phyloP scores from a whole-genome alignment of 2,797 vertebrate species.

The Lagodon rhomboides region DNA sequence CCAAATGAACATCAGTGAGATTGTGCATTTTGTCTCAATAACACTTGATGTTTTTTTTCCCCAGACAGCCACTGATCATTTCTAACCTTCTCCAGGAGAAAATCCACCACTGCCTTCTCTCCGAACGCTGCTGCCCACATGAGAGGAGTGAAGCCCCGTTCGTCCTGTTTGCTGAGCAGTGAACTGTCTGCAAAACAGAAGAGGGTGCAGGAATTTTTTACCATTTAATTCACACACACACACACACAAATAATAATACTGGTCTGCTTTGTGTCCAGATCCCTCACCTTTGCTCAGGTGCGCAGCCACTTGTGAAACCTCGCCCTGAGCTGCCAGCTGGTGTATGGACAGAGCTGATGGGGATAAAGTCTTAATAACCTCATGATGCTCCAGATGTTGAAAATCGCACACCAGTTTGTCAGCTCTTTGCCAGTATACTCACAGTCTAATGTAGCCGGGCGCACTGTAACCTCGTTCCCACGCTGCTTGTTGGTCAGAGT shows the following conservation, averaged over 20 bases:
- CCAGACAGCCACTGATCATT: background rate
- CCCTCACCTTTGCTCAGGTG: conserved; percentile 91
- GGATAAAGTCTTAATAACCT: conserved; percentile 13
- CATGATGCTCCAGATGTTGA: background rate
- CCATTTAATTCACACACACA: background rate
- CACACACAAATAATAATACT: too few relatives aligned
- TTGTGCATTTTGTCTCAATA: background rate
- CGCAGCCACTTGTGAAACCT: conserved; percentile 90
- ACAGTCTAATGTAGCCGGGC: conserved; percentile 95
- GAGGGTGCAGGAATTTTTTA: too few relatives aligned
- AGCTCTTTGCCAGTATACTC: conserved; percentile 65
- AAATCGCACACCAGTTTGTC: background rate
- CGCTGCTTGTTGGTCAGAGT: conserved; percentile 96
- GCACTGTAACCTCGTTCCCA: conserved; percentile 93
- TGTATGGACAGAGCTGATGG: conserved; percentile 92
- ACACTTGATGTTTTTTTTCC: too few relatives aligned
- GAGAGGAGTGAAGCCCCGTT: conserved; percentile 94
- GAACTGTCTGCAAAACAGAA: conserved; percentile 84
- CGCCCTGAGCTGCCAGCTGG: conserved; percentile 96
- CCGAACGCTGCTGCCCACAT: conserved; percentile 98
- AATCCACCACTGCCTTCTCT: conserved; percentile 92
- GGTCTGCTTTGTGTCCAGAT: background rate
- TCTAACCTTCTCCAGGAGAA: conserved; percentile 91
- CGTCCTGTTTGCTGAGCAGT: conserved; percentile 91
- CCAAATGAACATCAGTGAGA: background rate